phyloP scores from a whole-genome alignment of 2,113 vertebrate species.

The Pterocles burchelli region DNA sequence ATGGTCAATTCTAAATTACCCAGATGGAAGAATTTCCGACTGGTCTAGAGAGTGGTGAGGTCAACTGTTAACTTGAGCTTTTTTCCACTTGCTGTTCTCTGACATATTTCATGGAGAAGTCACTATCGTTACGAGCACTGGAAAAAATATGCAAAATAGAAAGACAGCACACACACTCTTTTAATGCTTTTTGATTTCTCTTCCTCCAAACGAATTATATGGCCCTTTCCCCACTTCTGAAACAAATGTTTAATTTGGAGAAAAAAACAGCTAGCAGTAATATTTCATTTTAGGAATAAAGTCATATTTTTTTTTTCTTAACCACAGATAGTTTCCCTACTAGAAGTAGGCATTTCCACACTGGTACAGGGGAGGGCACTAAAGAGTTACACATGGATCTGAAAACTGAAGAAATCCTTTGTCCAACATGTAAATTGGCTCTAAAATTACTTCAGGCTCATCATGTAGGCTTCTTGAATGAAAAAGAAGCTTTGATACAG shows the following conservation, averaged over 20 bases:
- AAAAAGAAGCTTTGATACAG: not conserved
- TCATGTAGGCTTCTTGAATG: not conserved
- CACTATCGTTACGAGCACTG: not conserved
- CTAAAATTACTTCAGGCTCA: not conserved
- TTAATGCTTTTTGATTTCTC: not conserved
- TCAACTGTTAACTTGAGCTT: not conserved
- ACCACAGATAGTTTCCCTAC: not conserved
- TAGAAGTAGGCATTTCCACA: not conserved
- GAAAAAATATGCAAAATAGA: not conserved
- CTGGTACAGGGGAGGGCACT: slow-evolving; percentile 70
- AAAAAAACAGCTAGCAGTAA: not conserved
- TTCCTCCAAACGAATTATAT: not conserved
- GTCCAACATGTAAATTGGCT: not conserved
- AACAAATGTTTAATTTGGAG: not conserved
- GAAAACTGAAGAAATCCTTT: not conserved
- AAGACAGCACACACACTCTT: not conserved
- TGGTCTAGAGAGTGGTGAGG: not conserved
- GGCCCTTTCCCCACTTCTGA: not conserved
- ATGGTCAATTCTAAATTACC: not conserved
- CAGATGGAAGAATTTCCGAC: not conserved
- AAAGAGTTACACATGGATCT: slow-evolving; percentile 57
- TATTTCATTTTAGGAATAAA: not conserved
- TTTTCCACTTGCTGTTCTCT: not conserved
- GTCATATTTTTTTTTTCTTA: not conserved
- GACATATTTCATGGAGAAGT: not conserved